phyloP scores from a whole-genome alignment of 2,113 vertebrate genomes.

The Microtus pennsylvanicus region DNA sequence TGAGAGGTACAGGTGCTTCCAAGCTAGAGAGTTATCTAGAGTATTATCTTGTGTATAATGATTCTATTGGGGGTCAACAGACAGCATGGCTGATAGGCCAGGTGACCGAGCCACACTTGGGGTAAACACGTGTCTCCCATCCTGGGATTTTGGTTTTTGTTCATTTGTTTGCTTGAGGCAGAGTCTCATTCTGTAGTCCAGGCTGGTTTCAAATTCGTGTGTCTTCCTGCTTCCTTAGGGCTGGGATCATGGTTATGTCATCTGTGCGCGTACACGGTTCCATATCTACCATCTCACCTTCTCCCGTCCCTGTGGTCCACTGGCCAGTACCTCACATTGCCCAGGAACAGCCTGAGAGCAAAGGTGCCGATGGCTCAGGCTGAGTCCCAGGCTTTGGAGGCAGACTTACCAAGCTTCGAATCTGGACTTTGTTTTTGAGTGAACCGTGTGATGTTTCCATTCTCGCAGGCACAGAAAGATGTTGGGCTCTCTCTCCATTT shows the following conservation, averaged over 20 bases:
- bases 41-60: not conserved
- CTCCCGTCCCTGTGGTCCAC: not conserved
- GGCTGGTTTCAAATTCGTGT: not conserved
- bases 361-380: not conserved
- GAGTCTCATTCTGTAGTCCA: not conserved
- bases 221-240: not conserved
- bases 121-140: not conserved
- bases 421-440: not conserved
- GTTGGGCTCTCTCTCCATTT: not conserved
- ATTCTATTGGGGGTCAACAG: not conserved
- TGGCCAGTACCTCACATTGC: rapidly evolving
- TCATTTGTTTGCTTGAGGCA: not conserved
- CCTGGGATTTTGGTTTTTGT: not conserved
- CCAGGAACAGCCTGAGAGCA: not conserved
- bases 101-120: too few species aligned
- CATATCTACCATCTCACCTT: not conserved
- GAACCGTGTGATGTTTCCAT: not conserved
- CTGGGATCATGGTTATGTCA: not conserved
- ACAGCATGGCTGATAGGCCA: too few species aligned
- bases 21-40: not conserved
- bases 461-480: not conserved
- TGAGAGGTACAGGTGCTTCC: not conserved
- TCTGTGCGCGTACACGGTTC: too few species aligned
- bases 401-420: not conserved
- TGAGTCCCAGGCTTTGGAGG: not conserved